Conservation (phyloP, 35 echinoderm and acorn worm species). For the Ophioderma brevispina region DNA sequence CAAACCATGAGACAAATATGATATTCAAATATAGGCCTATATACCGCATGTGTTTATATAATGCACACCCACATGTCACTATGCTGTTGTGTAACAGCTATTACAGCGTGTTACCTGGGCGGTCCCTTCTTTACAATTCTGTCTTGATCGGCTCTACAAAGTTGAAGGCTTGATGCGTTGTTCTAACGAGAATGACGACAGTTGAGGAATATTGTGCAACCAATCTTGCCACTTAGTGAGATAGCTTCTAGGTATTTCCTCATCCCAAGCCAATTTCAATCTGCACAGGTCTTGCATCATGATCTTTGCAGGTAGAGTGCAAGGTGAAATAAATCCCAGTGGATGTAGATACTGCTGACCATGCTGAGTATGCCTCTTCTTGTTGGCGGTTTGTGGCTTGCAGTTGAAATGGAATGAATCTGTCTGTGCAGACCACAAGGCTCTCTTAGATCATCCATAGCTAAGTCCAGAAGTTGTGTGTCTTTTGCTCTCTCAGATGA, state of each 20-base stretch:
- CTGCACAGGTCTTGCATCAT: constrained; percentile 62
- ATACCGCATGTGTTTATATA: too few species aligned
- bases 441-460: constrained; percentile 16
- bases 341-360: constrained; percentile 53
- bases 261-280: constrained; percentile 57
- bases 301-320: constrained; percentile 32
- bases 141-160: not conserved
- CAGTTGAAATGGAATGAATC: constrained; percentile 39
- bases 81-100: too few species aligned
- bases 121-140: too few species aligned
- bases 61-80: too few species aligned
- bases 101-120: too few species aligned
- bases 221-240: constrained; percentile 30
- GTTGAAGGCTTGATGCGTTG: constrained; percentile 39
- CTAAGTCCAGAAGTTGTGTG: constrained; percentile 38
- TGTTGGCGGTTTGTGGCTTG: constrained; percentile 46
- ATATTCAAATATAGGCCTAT: too few species aligned
- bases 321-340: constrained; percentile 48
- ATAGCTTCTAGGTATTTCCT: constrained; percentile 9
- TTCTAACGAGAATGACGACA: constrained; percentile 20
- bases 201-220: constrained; percentile 29
- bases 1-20: too few species aligned
- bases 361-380: constrained; percentile 55
- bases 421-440: constrained; percentile 55
- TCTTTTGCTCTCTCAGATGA: constrained; percentile 62